Conservation (phyloP, 64 coral and sea anemone species). For the Catalaphyllia jardinei region DNA sequence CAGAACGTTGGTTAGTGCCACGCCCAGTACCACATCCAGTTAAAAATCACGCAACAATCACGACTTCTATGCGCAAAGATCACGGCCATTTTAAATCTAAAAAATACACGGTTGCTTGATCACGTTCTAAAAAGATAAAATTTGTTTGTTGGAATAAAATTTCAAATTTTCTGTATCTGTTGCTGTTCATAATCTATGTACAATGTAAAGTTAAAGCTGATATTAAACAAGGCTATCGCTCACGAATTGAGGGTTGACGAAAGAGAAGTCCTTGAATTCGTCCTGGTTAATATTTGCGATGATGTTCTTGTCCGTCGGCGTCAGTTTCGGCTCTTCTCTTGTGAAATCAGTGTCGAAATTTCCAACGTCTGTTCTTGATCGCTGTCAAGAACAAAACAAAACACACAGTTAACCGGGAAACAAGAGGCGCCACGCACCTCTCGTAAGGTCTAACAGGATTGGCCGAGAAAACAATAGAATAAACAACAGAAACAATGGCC, state of each 20-base stretch:
- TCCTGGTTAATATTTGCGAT: constrained; percentile 90
- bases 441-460: no score
- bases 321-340: constrained; percentile 76
- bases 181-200: constrained; percentile 21
- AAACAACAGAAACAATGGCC: no score
- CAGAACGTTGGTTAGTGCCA: not conserved
- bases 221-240: constrained; percentile 35
- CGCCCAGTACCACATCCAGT: no score
- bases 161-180: constrained; percentile 43
- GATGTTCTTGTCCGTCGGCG: constrained; percentile 83
- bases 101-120: constrained; percentile 43
- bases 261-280: constrained; percentile 93
- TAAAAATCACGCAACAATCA: no score
- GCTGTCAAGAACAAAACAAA: constrained; percentile 54
- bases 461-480: no score
- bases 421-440: no score
- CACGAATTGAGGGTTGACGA: constrained; percentile 91
- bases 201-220: constrained; percentile 24
- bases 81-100: no score
- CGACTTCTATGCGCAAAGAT: no score
- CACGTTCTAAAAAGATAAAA: constrained; percentile 52
- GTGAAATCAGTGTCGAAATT: constrained; percentile 99
- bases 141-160: constrained; percentile 22
- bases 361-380: constrained; percentile 84
- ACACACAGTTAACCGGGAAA: not conserved